Evolutionary conservation across 2,888 invertebrate species (phyloP).

Genomic region (Eupithecia vulgata): DNA sequence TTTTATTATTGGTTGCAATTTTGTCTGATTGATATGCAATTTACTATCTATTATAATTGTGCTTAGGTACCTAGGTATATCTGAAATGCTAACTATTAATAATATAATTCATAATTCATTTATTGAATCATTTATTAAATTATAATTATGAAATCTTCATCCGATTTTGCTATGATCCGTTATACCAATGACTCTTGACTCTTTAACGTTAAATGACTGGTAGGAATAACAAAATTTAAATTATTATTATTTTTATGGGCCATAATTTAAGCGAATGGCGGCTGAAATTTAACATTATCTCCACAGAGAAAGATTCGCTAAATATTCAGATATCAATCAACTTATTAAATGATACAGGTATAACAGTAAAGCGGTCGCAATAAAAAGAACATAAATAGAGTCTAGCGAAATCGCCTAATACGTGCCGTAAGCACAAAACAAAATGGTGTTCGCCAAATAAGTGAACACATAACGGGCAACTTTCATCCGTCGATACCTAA

Average conservation of each 20-base stretch:
- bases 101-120: too few species aligned
- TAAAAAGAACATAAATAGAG: not conserved
- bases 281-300: not conserved
- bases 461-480: conserved; percentile 49
- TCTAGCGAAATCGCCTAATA: conserved; percentile 6
- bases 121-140: too few species aligned
- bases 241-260: not conserved
- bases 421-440: conserved; percentile 10
- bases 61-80: too few species aligned
- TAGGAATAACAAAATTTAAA: not conserved
- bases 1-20: too few species aligned
- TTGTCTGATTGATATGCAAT: too few species aligned
- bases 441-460: conserved; percentile 46
- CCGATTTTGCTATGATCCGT: not conserved
- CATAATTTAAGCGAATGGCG: not conserved
- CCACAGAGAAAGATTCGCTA: not conserved
- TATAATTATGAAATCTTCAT: not conserved
- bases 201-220: not conserved
- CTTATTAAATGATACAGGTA: not conserved
- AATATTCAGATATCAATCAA: not conserved
- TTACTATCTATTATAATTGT: too few species aligned
- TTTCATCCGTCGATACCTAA: conserved; percentile 46
- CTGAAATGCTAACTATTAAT: too few species aligned
- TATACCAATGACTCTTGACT: not conserved
- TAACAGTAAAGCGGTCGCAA: conserved; percentile 6